phyloP scores from a whole-genome alignment of 2,113 vertebrate species.

The Lagenorhynchus albirostris region DNA sequence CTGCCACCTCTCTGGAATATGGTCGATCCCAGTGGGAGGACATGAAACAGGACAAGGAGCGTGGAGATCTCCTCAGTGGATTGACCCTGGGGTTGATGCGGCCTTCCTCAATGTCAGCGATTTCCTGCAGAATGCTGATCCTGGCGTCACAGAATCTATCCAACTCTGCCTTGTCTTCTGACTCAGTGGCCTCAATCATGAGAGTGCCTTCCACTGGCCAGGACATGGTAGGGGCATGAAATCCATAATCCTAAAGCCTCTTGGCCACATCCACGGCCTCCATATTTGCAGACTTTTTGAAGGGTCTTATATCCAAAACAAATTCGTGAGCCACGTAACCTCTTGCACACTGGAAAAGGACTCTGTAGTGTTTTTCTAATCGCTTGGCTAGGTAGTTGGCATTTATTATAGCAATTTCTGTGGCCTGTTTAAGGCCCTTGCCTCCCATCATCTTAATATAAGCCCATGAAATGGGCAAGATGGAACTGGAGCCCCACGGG shows the following conservation, averaged over 20 bases:
- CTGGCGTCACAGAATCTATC: conserved; percentile 97
- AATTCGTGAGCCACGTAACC: conserved; percentile 97
- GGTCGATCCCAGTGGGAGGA: conserved; percentile 95
- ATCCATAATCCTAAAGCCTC: conserved; percentile 97
- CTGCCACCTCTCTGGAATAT: conserved; percentile 94
- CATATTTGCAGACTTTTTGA: conserved; percentile 96
- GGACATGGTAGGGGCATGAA: conserved; percentile 98
- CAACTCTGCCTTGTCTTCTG: conserved; percentile 96
- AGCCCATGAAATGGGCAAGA: conserved; percentile 98
- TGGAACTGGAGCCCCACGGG: conserved; percentile 98
- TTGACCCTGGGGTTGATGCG: conserved; percentile 92
- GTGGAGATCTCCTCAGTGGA: conserved; percentile 98
- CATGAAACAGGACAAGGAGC: conserved; percentile 92
- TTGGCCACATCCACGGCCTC: conserved; percentile 98
- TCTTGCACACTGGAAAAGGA: conserved; percentile 93
- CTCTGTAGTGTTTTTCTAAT: conserved; percentile 93
- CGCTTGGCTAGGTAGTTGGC: conserved; percentile 99
- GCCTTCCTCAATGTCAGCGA: conserved; percentile 94
- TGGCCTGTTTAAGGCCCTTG: conserved; percentile 92
- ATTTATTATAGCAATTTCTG: conserved; percentile 96
- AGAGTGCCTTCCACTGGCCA: conserved; percentile 97
- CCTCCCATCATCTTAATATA: conserved; percentile 99
- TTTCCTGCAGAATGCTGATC: conserved; percentile 94
- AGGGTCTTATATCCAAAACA: conserved; percentile 95
- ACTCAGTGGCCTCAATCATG: conserved; percentile 98